Evolutionary conservation across 2,797 vertebrate species (phyloP), one percentile per base, ranked within the genome.

Genomic region (Ambastaia sidthimunki): DNA sequence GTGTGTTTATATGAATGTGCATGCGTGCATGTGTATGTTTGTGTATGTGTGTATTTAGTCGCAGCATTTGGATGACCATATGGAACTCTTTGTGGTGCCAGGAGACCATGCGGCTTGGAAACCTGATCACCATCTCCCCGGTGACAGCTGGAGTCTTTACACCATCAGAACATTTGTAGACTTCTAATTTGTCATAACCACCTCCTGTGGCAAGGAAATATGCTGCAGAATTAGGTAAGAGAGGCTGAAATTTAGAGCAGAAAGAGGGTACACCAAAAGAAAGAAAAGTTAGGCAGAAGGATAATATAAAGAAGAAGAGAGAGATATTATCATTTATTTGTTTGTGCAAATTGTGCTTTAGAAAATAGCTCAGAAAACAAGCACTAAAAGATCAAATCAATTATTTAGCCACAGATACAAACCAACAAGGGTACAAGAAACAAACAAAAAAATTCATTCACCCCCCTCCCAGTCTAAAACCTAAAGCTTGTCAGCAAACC

Each of bases 181-280:
- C 97, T 98, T 97, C 96, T 98, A 98, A 99, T 99, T 99, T 98
- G 97, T 99, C 98, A 98, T 97, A 97, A 97, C 96, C 95, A 96
- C 97, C 97, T 98, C 97, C 97, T 96, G 96, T 97, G 97, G 97
- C 95, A 98, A 93, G 91, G 93, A 98, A 99, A 98, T 97, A 98
- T 98, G 97, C 96, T 95, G 93, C 94, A 91, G 91, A 95, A 95
- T 97, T 95, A 96, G 92, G 92, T 94, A 91, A 91, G 90, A 92
- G 91, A 90, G 91, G 92, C 94, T 93, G 89, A 86, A 89, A 91
- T 85, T 83, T 82, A 88, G 85, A 87, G 76, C 87, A 86, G 90
- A 91, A 91, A 91, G 91, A 88, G 76, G 80, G 68, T 0, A 5
- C 78, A 84, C 82, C 16, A 44, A 66, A 28, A 0, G 7, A 76